Evolutionary conservation across 2,113 vertebrate genomes (phyloP), one percentile per base, ranked within the genome.

Genomic region (Neofelis nebulosa): DNA sequence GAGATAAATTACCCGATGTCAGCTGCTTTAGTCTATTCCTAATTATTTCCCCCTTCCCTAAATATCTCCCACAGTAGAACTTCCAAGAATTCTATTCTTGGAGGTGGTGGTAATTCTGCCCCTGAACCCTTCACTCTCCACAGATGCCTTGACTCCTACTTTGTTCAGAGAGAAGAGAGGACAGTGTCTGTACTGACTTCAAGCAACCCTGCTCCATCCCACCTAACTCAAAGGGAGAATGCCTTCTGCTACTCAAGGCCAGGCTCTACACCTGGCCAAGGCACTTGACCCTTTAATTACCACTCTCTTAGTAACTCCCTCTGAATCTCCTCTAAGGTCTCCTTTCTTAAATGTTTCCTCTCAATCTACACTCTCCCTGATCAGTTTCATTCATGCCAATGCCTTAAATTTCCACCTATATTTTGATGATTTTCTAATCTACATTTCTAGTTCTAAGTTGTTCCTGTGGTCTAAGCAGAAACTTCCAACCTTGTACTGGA

Each of bases 371-470:
- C 16, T 21, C 23, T 91, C 38, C 38, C 50, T 63, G 12, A 95
- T 48, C 48, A 63, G 36, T 94, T 93, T 63, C 14, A 31, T 78
- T 95, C 50, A 65, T 82, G 21, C 1, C 48, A 76, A 48, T 68
- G 52, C 27, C 48, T 68, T 93, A 93, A 69, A 85, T 38, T 93
- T 88, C 21, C 16, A 76, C 16, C 27, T 81, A 9, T 38, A 76
- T 78, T 78, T 85, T 91, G 82, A 93, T 38, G 52, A 69, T 41
- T 93, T 69, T 85, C 78, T 95, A 65, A 85, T 52, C 41, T 66
- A n/a, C 8, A 85, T 68, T n/a, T 88, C 65, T 21, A 89, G 45
- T 57, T 95, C 31, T 91, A 14, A 93, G 21, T 84, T 76, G 7
- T 13, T 93, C 29, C 83, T 81, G 13, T 74, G 52, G 9, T 78